These are phyloP conservation scores for Hydrocynus forskahlii DNA, from an alignment of 2,797 vertebrate species.

Conservation along the genomic window DNA sequence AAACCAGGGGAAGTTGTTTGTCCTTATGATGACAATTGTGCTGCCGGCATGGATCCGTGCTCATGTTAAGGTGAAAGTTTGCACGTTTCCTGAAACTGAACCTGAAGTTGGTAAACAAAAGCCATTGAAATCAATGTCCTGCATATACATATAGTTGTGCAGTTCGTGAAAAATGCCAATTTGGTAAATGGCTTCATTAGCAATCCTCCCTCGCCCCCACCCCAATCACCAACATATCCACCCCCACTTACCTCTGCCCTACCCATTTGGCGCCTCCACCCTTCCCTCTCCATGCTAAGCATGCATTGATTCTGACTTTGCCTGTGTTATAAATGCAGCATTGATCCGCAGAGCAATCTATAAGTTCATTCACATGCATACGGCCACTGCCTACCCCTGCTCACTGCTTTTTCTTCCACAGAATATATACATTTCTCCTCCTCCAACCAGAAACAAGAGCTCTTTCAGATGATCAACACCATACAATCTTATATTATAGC, in stretches of 20 bases:
- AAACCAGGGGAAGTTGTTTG: no score
- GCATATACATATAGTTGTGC: neutral
- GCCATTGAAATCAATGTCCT: no score
- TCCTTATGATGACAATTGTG: no score
- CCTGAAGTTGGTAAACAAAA: no score
- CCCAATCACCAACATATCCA: conserved; percentile 41
- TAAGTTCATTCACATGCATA: conserved; percentile 92
- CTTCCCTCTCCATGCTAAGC: conserved; percentile 69
- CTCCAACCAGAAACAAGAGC: neutral
- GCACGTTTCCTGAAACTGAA: no score
- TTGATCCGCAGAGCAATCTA: conserved; percentile 84
- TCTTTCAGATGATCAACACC: neutral
- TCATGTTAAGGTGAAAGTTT: no score
- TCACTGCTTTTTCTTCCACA: conserved; percentile 64
- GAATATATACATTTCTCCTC: neutral
- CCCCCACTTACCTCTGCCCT: conserved; percentile 36
- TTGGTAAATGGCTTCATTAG: conserved; percentile 2
- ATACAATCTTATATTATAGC: neutral
- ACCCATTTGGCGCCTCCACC: conserved; percentile 67
- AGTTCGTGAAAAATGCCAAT: neutral
- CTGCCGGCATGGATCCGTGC: neutral
- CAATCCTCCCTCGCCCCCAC: conserved; percentile 20
- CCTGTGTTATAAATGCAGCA: conserved; percentile 84
- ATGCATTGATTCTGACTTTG: conserved; percentile 81
- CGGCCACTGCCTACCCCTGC: conserved; percentile 83